A percentile compares a stretch with the other conserved stretches of the same genome.
phyloP scores from a whole-genome alignment of 2,888 invertebrate species.

The Trissoscelio sp. region DNA sequence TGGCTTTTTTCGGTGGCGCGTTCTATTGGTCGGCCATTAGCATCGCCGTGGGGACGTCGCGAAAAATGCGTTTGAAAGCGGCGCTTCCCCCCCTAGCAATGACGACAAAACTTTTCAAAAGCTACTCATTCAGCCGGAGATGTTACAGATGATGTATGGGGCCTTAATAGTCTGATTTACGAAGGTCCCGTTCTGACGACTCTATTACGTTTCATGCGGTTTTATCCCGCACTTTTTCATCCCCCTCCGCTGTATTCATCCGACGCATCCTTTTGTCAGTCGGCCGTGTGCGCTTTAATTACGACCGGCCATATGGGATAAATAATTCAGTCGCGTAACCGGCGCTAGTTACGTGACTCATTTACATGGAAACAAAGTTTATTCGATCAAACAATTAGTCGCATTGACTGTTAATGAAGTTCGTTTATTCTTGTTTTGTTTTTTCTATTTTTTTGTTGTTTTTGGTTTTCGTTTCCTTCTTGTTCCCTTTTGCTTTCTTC shows the following conservation, averaged over 20 bases:
- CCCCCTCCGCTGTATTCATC: constrained; percentile 4
- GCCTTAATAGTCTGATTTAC: constrained; percentile 66
- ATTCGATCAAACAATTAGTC: constrained; percentile 45
- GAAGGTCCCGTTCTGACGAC: constrained; percentile 55
- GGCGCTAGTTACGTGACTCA: constrained; percentile 51
- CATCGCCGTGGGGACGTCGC: constrained; percentile 50
- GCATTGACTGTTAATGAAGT: constrained; percentile 45
- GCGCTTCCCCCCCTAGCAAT: constrained; percentile 40
- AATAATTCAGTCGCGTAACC: constrained; percentile 50
- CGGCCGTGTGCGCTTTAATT: constrained; percentile 50
- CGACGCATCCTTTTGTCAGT: constrained; percentile 52
- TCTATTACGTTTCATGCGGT: constrained; percentile 66
- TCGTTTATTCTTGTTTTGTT: too few relatives aligned
- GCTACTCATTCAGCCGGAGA: constrained; percentile 55
- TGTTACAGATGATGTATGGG: constrained; percentile 63
- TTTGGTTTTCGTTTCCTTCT: not conserved
- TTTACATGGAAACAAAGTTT: constrained; percentile 51
- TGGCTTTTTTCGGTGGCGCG: constrained; percentile 61
- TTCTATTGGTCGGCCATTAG: constrained; percentile 67
- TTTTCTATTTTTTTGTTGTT: too few relatives aligned
- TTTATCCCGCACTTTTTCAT: too few relatives aligned
- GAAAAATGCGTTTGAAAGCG: constrained; percentile 60
- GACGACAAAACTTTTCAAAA: constrained; percentile 54
- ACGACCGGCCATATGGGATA: constrained; percentile 34
- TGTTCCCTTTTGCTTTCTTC: not conserved